A percentile compares a stretch with the other conserved stretches of the same genome.
Conservation (phyloP, 2,888 invertebrate species). For the Xylota sylvarum region DNA sequence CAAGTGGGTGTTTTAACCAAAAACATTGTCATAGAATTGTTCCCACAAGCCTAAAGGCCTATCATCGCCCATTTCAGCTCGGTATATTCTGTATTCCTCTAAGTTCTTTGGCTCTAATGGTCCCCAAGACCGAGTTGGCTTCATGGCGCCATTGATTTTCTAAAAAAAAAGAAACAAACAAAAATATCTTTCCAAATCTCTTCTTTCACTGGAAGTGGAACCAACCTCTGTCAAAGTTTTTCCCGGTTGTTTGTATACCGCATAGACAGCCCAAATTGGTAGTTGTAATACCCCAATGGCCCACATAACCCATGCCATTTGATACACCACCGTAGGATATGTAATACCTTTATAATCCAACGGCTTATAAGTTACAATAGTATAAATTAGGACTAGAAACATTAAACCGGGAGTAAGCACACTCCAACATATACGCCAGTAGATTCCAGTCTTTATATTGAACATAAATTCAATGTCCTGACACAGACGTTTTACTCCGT, state of each 20-base stretch:
- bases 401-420: slow-evolving; percentile 90
- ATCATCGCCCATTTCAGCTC: slow-evolving; percentile 59
- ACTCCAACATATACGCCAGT: slow-evolving; percentile 94
- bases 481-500: slow-evolving; percentile 89
- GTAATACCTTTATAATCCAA: slow-evolving; percentile 87
- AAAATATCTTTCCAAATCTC: not conserved
- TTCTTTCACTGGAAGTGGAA: not conserved
- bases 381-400: slow-evolving; percentile 90
- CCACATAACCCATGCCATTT: slow-evolving; percentile 86
- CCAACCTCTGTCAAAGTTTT: slow-evolving; percentile 74
- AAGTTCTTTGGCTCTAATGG: slow-evolving; percentile 83
- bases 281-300: slow-evolving; percentile 86
- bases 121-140: slow-evolving; percentile 82
- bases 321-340: slow-evolving; percentile 87
- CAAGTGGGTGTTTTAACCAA: slow-evolving; percentile 78
- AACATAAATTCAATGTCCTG: slow-evolving; percentile 93
- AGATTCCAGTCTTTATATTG: slow-evolving; percentile 87
- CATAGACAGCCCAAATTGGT: slow-evolving; percentile 83
- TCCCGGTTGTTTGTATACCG: slow-evolving; percentile 82
- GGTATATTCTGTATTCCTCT: slow-evolving; percentile 85
- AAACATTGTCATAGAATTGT: slow-evolving; percentile 81
- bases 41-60: slow-evolving; percentile 65
- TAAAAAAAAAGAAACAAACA: no score
- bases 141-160: slow-evolving; percentile 82
- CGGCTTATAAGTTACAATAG: slow-evolving; percentile 87